Base-by-base conservation (phyloP, 2,113 vertebrate genomes). In the Uria aalge region DNA sequence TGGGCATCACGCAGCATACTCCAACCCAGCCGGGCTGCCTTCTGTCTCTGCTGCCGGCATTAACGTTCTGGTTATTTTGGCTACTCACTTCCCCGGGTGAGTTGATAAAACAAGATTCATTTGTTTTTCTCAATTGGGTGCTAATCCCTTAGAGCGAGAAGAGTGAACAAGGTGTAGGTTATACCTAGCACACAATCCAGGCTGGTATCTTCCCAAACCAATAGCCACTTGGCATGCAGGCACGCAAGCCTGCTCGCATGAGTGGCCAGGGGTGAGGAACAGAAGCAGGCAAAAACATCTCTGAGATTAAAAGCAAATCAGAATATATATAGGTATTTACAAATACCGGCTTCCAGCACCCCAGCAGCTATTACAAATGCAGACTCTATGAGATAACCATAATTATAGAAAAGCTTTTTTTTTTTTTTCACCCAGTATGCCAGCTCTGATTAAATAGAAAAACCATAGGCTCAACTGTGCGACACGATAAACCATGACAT, bases 391-490 rank as follows among this genome's bases (percentile, higher is more conserved):
- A 95, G 93, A 96, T 84, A 95, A 72, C 83, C 63, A 48, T 91
- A 93, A 97, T 96, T 96, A 82, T 9, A 83, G 63, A 94, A 95
- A 89, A 43, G 43, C 92, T 98, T 97, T 16, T 79, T 69, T 79
- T 86, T 81, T 72, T 8, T 86, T 81, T 72, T 6, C 52, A 89
- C 47, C 79, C 93, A 92, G 83, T 91, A 77, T 80, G 77, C 78
- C 87, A 94, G 71, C 60, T 88, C 86, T 66, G 91, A 96, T 97
- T 97, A 96, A 91, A 96, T 96, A 87, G 78, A 78, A 89, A 97
- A 97, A 89, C 69, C n/a, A 5, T 20, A 94, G 67, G 68, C 92
- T 97, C 73, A 66, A 90, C 86, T 76, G 52, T 71, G 67, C 7
- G 5, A 38, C 82, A 96, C 93, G 94, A 95, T 96, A 91, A 88